These are phyloP conservation scores for Rhyacophila evoluta DNA, from an alignment of 2,888 invertebrate genomes.

Conservation along the genomic window DNA sequence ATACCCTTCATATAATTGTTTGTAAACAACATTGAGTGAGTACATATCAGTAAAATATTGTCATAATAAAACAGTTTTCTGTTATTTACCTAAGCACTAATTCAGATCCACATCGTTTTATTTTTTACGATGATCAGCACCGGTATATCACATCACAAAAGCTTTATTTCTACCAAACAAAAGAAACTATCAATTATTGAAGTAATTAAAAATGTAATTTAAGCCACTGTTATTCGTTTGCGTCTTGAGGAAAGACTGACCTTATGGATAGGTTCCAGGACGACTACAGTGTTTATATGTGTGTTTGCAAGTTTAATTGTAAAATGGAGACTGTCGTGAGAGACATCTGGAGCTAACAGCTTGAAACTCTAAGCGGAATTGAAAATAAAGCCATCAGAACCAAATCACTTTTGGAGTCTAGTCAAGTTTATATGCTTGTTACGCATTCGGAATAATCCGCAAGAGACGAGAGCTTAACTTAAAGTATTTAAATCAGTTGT, in stretches of 20 bases:
- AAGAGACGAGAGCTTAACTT: neutral
- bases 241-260: conserved; percentile 19
- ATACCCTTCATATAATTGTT: neutral
- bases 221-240: conserved; percentile 12
- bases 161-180: neutral
- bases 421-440: conserved; percentile 4
- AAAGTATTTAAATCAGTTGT: too few species aligned
- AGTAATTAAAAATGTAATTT: neutral
- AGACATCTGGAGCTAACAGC: conserved; percentile 10
- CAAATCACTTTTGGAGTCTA: neutral
- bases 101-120: neutral
- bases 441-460: neutral
- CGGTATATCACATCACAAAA: neutral
- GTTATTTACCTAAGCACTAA: neutral
- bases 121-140: neutral
- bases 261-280: neutral
- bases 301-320: conserved; percentile 10
- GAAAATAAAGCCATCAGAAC: conserved; percentile 19
- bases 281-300: neutral
- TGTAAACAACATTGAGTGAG: neutral
- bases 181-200: neutral
- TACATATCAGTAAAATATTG: neutral
- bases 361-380: conserved; percentile 16
- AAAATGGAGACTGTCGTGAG: conserved; percentile 3
- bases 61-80: neutral